These are phyloP conservation scores for Mythimna ferrago DNA, from an alignment of 2,888 invertebrate species.

Conservation along the genomic window DNA sequence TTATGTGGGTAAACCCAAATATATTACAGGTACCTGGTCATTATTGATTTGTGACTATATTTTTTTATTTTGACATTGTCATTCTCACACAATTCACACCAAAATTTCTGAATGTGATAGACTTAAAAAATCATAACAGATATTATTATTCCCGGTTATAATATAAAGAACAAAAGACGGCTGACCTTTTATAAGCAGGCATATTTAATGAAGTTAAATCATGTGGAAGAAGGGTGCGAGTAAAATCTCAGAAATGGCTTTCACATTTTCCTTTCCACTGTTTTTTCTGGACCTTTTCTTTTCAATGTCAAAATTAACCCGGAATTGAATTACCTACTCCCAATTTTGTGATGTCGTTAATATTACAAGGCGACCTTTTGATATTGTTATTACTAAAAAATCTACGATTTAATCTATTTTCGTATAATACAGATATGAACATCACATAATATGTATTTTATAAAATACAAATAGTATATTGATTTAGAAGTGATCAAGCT, in stretches of 20 bases:
- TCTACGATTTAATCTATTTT: too few species aligned
- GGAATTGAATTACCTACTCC: slow-evolving; percentile 26
- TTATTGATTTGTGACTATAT: background rate
- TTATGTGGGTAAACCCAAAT: too few species aligned
- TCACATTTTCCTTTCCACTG: slow-evolving; percentile 43
- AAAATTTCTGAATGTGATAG: background rate
- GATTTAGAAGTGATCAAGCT: background rate
- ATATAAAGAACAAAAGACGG: slow-evolving; percentile 46
- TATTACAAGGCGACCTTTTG: background rate
- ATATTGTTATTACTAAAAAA: background rate
- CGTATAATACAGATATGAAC: too few species aligned
- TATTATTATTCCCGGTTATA: slow-evolving; percentile 19
- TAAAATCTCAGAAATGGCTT: slow-evolving; percentile 55
- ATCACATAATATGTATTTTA: background rate
- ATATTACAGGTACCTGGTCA: too few species aligned
- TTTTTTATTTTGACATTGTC: background rate
- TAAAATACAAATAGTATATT: background rate
- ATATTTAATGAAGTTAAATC: slow-evolving; percentile 58
- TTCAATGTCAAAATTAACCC: slow-evolving; percentile 48
- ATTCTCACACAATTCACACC: background rate
- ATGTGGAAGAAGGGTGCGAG: slow-evolving; percentile 55
- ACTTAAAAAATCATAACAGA: slow-evolving; percentile 16
- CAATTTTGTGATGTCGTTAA: slow-evolving; percentile 24
- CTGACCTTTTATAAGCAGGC: slow-evolving; percentile 54
- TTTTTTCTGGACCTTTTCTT: slow-evolving; percentile 54